Evolutionary conservation across 1,140 invertebrate genomes (phyloP), one percentile per base, ranked within the genome.

Genomic region (Geopemphigus sp.): DNA sequence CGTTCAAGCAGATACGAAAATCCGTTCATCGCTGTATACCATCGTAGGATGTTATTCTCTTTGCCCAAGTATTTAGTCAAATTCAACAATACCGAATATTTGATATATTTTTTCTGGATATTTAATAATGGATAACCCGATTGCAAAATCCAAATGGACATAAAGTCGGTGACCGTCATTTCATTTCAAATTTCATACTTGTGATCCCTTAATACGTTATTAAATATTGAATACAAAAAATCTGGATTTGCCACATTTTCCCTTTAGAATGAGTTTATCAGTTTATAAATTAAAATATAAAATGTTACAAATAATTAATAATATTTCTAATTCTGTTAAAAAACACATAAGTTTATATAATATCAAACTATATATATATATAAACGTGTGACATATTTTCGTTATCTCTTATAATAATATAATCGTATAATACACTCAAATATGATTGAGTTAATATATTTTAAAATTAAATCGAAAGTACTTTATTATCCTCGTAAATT

Each of bases 1-100:
- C 45, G 50, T 12, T 70, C 57, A 14, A 32, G 50, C 53, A 76
- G 56, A n/a, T 64, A 64, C 54, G 68, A 5, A 15, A 81, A 73
- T 1, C 32, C 57, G 11, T 61, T 70, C 29, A 92, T 85, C 1
- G 92, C 93, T 12, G 92, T 87, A 84, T 91, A 91, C 93, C 93
- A 95, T 0, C 93, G 92, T 1, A 94, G 87, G 83, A 90, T 93
- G 32, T 93, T 91, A 11, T 87, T 87, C 86, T 95, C 93, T 72
- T 91, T 88, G 0, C 83, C 85, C 53, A 82, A 57, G 57, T 81
- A 81, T 29, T 80, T 82, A 15, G 80, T 47, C 47, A 82, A 39
- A 15, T 24, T 56, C 53, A 82, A 24, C 11, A 78, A 39, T 11
- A 81, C 66, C 10, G 61, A 22, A 57, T 82, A 83, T 8, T 64